phyloP scores from a whole-genome alignment of 2,888 invertebrate genomes.

The Pecten maximus region DNA sequence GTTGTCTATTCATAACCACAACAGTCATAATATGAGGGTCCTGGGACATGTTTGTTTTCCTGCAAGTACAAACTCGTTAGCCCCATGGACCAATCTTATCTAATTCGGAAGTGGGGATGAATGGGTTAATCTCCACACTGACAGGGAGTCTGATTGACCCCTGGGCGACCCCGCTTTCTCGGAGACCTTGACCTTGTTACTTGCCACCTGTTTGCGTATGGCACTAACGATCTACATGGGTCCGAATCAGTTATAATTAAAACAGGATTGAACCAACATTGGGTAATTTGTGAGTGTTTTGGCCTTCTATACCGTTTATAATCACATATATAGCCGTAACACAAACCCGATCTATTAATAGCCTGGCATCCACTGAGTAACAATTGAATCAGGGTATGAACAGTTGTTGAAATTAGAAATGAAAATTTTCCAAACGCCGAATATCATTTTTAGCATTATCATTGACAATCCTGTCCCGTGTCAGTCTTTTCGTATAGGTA shows the following conservation, averaged over 20 bases:
- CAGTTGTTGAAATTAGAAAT: too few species aligned
- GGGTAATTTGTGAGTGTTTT: conserved; percentile 13
- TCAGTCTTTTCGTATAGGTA: too few species aligned
- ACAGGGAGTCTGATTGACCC: conserved; percentile 26
- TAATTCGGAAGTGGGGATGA: conserved; percentile 28
- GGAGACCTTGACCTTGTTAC: neutral
- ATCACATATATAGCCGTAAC: neutral
- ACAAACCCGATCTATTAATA: neutral
- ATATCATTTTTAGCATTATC: too few species aligned
- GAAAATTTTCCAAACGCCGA: too few species aligned
- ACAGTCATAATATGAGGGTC: neutral
- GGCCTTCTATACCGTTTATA: neutral
- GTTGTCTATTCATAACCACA: neutral
- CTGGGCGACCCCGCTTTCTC: conserved; percentile 9
- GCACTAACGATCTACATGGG: conserved; percentile 28
- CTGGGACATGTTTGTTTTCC: conserved; percentile 1
- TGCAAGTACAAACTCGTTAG: conserved; percentile 1
- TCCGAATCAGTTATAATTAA: conserved; percentile 9
- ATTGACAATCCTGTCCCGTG: too few species aligned
- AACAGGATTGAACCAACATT: conserved; percentile 22
- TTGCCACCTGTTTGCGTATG: conserved; percentile 7
- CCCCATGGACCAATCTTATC: conserved; percentile 3
- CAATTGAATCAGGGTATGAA: too few species aligned
- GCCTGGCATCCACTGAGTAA: too few species aligned
- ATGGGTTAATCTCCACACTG: neutral